These are phyloP conservation scores for Lateolabrax maculatus DNA, from an alignment of 2,797 vertebrate genomes.

Conservation along the genomic window DNA sequence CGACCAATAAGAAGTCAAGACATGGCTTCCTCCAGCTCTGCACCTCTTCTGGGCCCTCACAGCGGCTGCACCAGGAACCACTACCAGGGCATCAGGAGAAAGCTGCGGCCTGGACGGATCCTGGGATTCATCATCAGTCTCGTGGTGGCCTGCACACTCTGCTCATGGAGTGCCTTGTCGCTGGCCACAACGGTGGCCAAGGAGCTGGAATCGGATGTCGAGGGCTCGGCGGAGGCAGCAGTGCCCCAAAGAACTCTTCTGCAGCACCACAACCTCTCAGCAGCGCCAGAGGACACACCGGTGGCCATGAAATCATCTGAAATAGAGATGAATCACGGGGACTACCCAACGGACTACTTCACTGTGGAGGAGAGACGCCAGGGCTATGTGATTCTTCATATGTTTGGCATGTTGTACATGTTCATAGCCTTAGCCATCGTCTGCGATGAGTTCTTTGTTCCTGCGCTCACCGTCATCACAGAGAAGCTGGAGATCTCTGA, in stretches of 20 bases:
- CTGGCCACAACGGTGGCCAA: conserved; percentile 75
- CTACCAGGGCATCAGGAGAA: conserved; percentile 87
- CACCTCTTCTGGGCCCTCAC: conserved; percentile 58
- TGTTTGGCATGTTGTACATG: conserved; percentile 98
- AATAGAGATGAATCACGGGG: conserved; percentile 84
- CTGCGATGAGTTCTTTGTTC: conserved; percentile 98
- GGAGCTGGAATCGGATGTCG: conserved; percentile 36
- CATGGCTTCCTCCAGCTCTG: conserved; percentile 50
- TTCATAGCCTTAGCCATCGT: conserved; percentile 97
- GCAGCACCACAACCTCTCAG: conserved; percentile 83
- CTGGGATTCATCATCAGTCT: conserved; percentile 90
- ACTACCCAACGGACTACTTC: conserved; percentile 93
- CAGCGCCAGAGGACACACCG: conserved; percentile 65
- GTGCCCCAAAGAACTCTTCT: conserved; percentile 92
- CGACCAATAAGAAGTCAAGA: conserved; percentile 63
- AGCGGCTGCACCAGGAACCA: conserved; percentile 75
- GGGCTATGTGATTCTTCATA: conserved; percentile 91
- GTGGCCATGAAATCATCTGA: conserved; percentile 76
- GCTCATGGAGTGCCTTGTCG: conserved; percentile 94
- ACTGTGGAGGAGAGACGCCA: conserved; percentile 90
- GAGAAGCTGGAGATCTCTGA: conserved; percentile 95
- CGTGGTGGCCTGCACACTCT: conserved; percentile 88
- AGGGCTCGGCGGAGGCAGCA: conserved; percentile 63
- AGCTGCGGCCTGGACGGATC: conserved; percentile 90
- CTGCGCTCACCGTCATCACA: conserved; percentile 95